Conservation (phyloP, 1,140 invertebrate genomes). For the Chymomyza costata region DNA sequence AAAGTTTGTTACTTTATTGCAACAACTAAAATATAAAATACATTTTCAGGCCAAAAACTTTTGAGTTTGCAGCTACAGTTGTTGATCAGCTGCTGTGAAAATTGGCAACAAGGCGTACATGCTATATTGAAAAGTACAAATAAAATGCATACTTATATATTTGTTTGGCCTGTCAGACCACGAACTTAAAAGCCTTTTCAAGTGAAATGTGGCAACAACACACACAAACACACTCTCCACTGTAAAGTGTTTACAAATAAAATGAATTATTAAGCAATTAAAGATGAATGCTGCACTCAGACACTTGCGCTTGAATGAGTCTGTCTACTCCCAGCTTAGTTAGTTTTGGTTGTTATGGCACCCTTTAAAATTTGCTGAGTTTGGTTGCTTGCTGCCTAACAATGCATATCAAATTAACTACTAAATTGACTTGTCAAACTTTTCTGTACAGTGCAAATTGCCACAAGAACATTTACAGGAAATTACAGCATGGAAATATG, state of each 20-base stretch:
- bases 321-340: not conserved
- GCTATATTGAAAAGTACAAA: too few species aligned
- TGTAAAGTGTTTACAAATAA: not conserved
- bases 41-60: too few species aligned
- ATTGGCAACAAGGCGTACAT: conserved; percentile 23
- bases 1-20: too few species aligned
- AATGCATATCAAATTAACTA: conserved; percentile 67
- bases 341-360: not conserved
- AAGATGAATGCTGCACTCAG: not conserved
- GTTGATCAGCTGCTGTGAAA: conserved; percentile 11
- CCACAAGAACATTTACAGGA: conserved; percentile 5
- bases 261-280: conserved; percentile 60
- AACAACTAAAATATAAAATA: too few species aligned
- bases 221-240: too few species aligned
- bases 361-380: too few species aligned
- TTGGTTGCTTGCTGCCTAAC: not conserved
- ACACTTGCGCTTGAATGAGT: conserved; percentile 30
- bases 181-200: too few species aligned
- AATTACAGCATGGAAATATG: too few species aligned
- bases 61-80: not conserved
- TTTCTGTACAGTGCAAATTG: conserved; percentile 7
- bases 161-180: too few species aligned
- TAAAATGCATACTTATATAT: too few species aligned
- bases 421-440: conserved; percentile 68
- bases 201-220: too few species aligned